Evolutionary conservation across 2,797 vertebrate species (phyloP), one percentile per base, ranked within the genome.

Genomic region (Acanthis flammea): DNA sequence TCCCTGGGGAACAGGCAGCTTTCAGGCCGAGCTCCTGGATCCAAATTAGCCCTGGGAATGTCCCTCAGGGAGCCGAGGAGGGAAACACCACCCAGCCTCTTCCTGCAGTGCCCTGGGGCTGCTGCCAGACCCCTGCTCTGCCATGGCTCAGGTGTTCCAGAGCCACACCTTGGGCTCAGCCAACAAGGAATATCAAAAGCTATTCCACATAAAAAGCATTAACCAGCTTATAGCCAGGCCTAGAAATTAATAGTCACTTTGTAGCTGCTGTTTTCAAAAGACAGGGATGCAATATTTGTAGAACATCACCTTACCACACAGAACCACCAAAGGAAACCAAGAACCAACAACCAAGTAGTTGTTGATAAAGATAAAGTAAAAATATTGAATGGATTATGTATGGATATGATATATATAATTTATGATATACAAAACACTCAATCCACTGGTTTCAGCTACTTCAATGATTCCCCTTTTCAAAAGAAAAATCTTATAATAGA

Each of bases 361-460:
- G 68, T 33, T 3, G 5, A 39, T n/a, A 33, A 83, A 78, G 35
- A 54, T 65, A 23, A 37, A 72, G 72, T 51, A 39, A 76, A 89
- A 67, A 53, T 63, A 71, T 4, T 15, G 4, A 35, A 60, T 39
- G 12, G 11, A 25, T 51, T 63, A 19, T n/a, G 2, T 58, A 5
- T 16, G 6, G 47, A 6, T 39, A 35, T 75, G 4, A 76, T 45
- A 47, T 8, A 37, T 25, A 30, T 44, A 7, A 44, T n/a, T 57
- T 22, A 44, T 51, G 7, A 47, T 35, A 18, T 37, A 47, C 33
- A 47, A 60, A 61, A 74, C 51, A 45, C 39, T 87, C 65, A 63
- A 33, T 58, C 61, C 53, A 35, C 65, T 91, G 60, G 63, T 80
- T 91, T 90, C 86, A 77, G 57, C 89, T 82, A 42, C 47, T 74